phyloP scores from a whole-genome alignment of 2,797 vertebrate genomes.

The Neostethus bicornis region DNA sequence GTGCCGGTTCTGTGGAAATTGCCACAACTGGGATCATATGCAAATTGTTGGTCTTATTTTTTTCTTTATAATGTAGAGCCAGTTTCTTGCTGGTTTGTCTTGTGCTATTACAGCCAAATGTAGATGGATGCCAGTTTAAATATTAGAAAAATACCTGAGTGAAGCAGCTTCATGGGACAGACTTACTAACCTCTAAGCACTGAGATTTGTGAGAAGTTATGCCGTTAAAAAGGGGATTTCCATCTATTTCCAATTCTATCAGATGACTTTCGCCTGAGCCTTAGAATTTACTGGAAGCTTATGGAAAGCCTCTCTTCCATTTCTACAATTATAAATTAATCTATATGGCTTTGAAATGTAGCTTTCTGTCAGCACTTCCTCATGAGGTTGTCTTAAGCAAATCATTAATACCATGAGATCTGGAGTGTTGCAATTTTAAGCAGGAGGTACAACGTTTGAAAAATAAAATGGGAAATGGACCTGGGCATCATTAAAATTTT shows the following conservation, averaged over 20 bases:
- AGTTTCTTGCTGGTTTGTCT: neutral
- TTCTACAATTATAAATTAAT: neutral
- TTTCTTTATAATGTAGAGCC: neutral
- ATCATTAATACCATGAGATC: conserved; percentile 30
- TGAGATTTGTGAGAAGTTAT: conserved; percentile 26
- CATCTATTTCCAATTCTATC: conserved; percentile 25
- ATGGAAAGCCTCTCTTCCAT: neutral
- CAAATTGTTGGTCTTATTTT: conserved; percentile 7
- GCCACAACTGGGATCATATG: no score
- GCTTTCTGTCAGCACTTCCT: conserved; percentile 2
- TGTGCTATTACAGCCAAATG: neutral
- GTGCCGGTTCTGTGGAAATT: neutral
- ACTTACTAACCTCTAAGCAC: neutral
- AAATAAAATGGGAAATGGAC: conserved; percentile 17
- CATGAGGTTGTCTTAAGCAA: conserved; percentile 25
- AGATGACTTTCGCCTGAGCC: conserved; percentile 3
- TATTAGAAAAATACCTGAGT: neutral
- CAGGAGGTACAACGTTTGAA: conserved; percentile 26
- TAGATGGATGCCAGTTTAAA: neutral
- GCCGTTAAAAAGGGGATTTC: conserved; percentile 36
- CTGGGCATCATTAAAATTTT: no score
- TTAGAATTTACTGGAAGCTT: conserved; percentile 11
- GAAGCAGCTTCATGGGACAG: conserved; percentile 14
- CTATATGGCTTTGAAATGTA: neutral
- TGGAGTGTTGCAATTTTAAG: conserved; percentile 15